These are phyloP conservation scores for Amblyjoppa fuscipennis DNA, from an alignment of 2,888 invertebrate species.

Conservation along the genomic window DNA sequence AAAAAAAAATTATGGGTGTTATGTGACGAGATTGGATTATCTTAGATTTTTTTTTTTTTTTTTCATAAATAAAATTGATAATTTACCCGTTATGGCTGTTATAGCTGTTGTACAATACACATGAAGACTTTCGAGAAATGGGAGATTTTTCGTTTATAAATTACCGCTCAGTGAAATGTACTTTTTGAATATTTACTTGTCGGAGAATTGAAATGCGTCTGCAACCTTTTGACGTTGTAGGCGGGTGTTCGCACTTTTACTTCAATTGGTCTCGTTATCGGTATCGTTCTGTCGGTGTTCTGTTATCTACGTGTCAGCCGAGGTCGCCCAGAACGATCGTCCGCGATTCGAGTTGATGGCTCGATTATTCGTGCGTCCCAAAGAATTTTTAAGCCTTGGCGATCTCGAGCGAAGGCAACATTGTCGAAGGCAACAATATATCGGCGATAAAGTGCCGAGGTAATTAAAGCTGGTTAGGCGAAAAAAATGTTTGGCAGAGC, in stretches of 20 bases:
- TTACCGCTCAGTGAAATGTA: background rate
- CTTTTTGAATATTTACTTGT: background rate
- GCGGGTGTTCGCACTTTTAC: background rate
- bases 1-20: background rate
- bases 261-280: background rate
- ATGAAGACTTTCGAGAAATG: background rate
- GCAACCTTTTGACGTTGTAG: background rate
- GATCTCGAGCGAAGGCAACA: background rate
- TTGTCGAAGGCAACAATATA: no score
- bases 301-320: no score
- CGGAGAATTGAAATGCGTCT: no score
- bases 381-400: no score
- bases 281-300: no score
- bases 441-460: no score
- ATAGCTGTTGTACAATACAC: background rate
- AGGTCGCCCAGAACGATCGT: no score
- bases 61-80: background rate
- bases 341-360: no score
- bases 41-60: no score
- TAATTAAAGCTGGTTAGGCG: no score
- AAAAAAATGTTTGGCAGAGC: slow-evolving; percentile 21
- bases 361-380: no score
- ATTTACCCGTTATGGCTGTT: background rate
- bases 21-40: background rate
- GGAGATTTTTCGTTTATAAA: background rate